Conservation (phyloP, 2,888 invertebrate species). For the Ennomos fuscantarius region DNA sequence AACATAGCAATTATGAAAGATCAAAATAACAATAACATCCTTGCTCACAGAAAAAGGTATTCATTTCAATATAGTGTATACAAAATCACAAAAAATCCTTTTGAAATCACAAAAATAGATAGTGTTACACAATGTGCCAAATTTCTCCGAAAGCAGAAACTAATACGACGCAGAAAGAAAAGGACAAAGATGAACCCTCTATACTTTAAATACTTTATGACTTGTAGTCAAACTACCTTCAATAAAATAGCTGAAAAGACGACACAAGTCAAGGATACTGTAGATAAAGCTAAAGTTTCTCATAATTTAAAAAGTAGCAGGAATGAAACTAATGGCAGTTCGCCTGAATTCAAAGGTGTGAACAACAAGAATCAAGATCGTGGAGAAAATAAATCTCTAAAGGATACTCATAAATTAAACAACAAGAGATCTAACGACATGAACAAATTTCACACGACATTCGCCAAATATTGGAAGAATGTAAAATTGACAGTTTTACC, state of each 20-base stretch:
- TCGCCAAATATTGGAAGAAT: constrained; percentile 44
- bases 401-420: background rate
- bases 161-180: constrained; percentile 12
- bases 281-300: background rate
- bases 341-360: background rate
- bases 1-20: background rate
- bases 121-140: constrained; percentile 15
- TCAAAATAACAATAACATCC: background rate
- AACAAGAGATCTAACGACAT: constrained; percentile 3
- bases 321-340: constrained; percentile 1
- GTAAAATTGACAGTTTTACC: constrained; percentile 36
- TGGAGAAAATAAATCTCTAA: background rate
- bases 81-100: constrained; percentile 15
- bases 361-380: background rate
- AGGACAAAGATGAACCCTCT: background rate
- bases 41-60: background rate
- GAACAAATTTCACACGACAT: constrained; percentile 11
- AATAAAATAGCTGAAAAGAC: background rate
- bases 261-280: background rate
- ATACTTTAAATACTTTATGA: constrained; percentile 11
- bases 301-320: constrained; percentile 1
- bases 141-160: constrained; percentile 18
- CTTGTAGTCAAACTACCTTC: constrained; percentile 9
- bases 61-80: constrained; percentile 14
- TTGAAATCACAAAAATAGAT: constrained; percentile 10